Base-by-base conservation (phyloP, 92 coral and sea anemone species). In the Bergia puertoricense region DNA sequence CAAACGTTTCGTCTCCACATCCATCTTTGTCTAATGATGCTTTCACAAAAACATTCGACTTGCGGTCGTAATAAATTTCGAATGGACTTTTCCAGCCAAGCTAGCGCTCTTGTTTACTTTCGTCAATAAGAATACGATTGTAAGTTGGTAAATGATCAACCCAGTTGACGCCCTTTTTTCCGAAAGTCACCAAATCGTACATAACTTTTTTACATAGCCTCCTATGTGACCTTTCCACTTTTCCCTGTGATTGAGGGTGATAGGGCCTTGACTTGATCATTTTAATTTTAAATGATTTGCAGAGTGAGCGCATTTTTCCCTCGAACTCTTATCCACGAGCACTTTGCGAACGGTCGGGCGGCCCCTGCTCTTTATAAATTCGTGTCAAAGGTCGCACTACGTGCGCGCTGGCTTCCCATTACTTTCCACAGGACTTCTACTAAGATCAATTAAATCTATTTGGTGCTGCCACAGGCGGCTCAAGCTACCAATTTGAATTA, bases 171-270 rank as follows among this genome's bases (percentile, higher is more conserved):
- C 85, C 71, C 18, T 77, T 85, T 16, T 68, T 30, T 22, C 74
- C 38, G 0, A 68, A 68, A 8, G 74, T 1, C 38, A 68, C 92
- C 45, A 77, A 37, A 41, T 85, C 85, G 15, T 89, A 85, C 80
- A 85, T 89, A n/a, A 85, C 67, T 59, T 89, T 85, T 76, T 38
- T 85, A 23, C 89, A 45, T 45, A 85, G 45, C 7, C 85, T 16
- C 23, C 79, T 66, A 80, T 76, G 91, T 3, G 91, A 83, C 59
- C 92, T 72, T 75, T 90, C 90, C 2, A 80, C 87, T 38, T 86
- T 90, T 10, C 88, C 91, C 41, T 81, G 92, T 1, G 90, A 86
- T 54, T 86, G 84, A 9, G 88, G 90, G 67, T 80, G 84, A 22
- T 90, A 80, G 44, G 89, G 90, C 42, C 87, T 78, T 79, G 81